These are phyloP conservation scores for Pantherophis guttatus DNA, from an alignment of 2,113 vertebrate genomes.

Conservation along the genomic window DNA sequence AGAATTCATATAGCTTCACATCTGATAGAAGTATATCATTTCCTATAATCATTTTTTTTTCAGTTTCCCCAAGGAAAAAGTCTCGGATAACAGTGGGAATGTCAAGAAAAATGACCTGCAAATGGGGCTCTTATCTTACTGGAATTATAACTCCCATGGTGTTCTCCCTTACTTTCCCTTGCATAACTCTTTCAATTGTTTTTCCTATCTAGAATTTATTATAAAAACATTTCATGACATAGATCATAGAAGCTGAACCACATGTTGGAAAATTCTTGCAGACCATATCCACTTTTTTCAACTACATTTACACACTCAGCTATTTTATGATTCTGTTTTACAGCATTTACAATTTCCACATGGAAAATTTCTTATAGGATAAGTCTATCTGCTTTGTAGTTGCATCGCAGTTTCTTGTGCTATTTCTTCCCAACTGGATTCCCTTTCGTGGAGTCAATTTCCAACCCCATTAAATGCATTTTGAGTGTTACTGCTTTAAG, in stretches of 20 bases:
- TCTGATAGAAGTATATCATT: not conserved
- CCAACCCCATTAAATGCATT: not conserved
- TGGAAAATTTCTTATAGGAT: not conserved
- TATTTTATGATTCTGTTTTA: not conserved
- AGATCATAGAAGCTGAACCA: not conserved
- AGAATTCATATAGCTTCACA: not conserved
- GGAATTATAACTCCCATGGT: not conserved
- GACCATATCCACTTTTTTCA: not conserved
- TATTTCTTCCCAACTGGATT: not conserved
- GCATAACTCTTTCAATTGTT: not conserved
- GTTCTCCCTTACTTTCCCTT: not conserved
- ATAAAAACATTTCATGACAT: not conserved
- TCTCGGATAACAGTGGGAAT: not conserved
- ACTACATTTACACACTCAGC: slow-evolving; percentile 1
- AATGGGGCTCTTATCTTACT: not conserved
- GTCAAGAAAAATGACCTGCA: not conserved
- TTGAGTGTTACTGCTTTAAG: not conserved
- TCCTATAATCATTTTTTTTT: not conserved
- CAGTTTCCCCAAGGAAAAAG: not conserved
- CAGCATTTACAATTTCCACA: not conserved
- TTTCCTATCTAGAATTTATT: not conserved
- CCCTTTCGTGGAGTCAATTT: not conserved
- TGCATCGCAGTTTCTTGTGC: not conserved
- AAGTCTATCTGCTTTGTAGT: not conserved
- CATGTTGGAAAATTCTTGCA: slow-evolving; percentile 4